Evolutionary conservation across 2,888 invertebrate species (phyloP), one percentile per base, ranked within the genome.

Genomic region (Horisme vitalbata): DNA sequence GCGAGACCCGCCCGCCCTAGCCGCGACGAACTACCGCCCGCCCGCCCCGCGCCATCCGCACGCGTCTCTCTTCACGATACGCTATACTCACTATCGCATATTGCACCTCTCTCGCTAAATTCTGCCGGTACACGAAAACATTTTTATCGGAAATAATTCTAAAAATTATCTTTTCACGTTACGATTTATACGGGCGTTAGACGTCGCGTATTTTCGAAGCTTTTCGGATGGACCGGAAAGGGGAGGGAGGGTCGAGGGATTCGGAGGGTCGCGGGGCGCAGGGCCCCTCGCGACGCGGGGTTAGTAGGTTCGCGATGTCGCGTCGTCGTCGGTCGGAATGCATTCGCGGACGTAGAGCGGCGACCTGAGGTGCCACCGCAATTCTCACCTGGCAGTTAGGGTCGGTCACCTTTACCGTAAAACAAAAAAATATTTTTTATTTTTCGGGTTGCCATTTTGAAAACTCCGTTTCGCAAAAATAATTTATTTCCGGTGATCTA

Each of bases 1-100:
- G 88, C 87, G 87, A 84, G 82, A 80, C 82, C 87, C 90, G 89
- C 89, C 88, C 91, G 90, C 88, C 90, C 89, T 87, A 81, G 84
- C 90, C 87, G 88, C 79, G 79, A 55, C 55, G 81, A 72, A 71
- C 63, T 69, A 66, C 70, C 75, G 71, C 80, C 81, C 83, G 79
- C 83, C 83, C 82, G 75, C 78, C 82, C 83, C 84, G 75, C 80
- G 76, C 77, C 67, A 71, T 72, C 75, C 62, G 60, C 75, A 70
- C 79, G 74, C 76, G 74, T 69, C 70, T 59, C 73, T 71, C 69
- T 63, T 65, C 70, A 68, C 73, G 64, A 68, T 70, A 67, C 65
- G 62, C 64, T 63, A 59, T 61, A 62, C 67, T 65, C 63, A 70
- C 71, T 67, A 70, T 70, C 74, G 65, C 71, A 71, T 65, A 69